Evolutionary conservation across 92 coral and sea anemone genomes (phyloP), one percentile per base, ranked within the genome.

Genomic region (Montipora capitata): DNA sequence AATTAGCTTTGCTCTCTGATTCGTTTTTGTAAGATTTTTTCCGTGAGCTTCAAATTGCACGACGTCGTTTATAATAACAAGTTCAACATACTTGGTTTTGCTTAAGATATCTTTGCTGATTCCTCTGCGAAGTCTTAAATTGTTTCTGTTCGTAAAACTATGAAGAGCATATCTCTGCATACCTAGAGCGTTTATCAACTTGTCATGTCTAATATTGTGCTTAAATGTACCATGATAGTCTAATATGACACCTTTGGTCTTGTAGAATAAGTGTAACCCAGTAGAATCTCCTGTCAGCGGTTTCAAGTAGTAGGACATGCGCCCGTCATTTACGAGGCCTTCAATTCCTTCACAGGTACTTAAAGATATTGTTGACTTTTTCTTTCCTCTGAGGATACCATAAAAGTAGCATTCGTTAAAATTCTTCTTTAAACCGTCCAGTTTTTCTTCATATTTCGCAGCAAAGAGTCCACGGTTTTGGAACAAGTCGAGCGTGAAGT

Each of bases 281-380:
- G 67, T 45, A 8, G 57, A 20, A 44, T 40, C 17, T 72, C 13
- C 57, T 10, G 35, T 62, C 43, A 67, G 72, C 35, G 89, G 89
- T 85, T 85, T 63, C 40, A 85, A n/a, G 39, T 76, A 75, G 75
- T 70, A 85, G 40, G 89, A 85, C 17, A 12, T 76, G 35, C 1
- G 15, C 9, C 83, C 89, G 64, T 85, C 83, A 61, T 76, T 14
- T 38, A 85, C 75, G 13, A 74, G 51, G 20, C 89, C 89, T 64
- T 90, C 94, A 14, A 90, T 74, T 63, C 96, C 96, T 42, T 88
- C 92, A 49, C 96, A 94, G 10, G 94, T 88, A 40, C 89, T 80
- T 8, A 94, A 42, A 35, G 96, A 90, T n/a, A 88, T 91, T 38
- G 58, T 71, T 39, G 96, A 94, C 75, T 69, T 51, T 54, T 82